phyloP scores from a whole-genome alignment of 2,888 invertebrate genomes.

The Cremastobaeus sp. region DNA sequence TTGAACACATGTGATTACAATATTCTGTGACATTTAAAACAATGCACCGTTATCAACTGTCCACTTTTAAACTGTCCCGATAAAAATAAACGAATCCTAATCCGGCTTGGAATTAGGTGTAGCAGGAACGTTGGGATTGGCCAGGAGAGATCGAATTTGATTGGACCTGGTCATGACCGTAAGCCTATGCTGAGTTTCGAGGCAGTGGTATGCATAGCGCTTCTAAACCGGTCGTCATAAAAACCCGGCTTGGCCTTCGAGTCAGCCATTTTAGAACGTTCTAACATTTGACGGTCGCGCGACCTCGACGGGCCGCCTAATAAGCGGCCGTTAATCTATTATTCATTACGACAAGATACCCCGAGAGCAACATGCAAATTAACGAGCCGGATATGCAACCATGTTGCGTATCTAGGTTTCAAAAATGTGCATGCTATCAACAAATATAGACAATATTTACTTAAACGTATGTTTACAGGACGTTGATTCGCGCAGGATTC shows the following conservation, averaged over 20 bases:
- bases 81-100: constrained; percentile 21
- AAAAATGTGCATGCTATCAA: constrained; percentile 24
- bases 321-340: constrained; percentile 75
- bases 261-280: constrained; percentile 77
- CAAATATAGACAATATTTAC: too few species aligned
- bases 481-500: too few species aligned
- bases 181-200: constrained; percentile 47
- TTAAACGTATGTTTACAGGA: too few species aligned
- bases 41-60: not conserved
- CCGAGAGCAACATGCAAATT: constrained; percentile 69
- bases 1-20: too few species aligned
- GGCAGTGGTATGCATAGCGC: constrained; percentile 63
- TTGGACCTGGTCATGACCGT: constrained; percentile 61
- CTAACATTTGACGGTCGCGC: constrained; percentile 75
- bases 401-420: constrained; percentile 32
- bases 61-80: not conserved
- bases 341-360: constrained; percentile 71
- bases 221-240: constrained; percentile 77
- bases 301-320: constrained; percentile 71
- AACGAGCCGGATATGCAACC: constrained; percentile 48
- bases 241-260: constrained; percentile 74
- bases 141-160: constrained; percentile 37
- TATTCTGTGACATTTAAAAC: not conserved
- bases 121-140: constrained; percentile 15
- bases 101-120: not conserved